Base-by-base conservation (phyloP, 2,888 invertebrate species). In the Plutella xylostella region DNA sequence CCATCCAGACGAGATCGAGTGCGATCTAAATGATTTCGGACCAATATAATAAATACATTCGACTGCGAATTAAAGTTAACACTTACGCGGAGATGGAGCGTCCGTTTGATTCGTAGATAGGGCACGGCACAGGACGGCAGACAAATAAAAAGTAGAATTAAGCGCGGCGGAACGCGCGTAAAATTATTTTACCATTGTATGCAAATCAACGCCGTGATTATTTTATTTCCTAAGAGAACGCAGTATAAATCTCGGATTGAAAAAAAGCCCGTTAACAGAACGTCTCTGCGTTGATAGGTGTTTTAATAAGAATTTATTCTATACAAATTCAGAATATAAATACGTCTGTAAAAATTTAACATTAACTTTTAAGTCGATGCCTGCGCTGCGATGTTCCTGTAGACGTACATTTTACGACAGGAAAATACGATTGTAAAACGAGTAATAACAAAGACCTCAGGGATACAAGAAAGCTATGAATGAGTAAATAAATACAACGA, bases 181-280 rank as follows among this genome's bases (percentile, higher is more conserved):
- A 83, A 83, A 83, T 83, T 83, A 83, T 83, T 82, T 83, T 82
- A 78, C 83, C 83, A 83, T 83, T 83, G 83, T 83, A 83, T 83
- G 83, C 83, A 83, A 83, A 83, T 83, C 72, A 58, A 70, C 65
- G 69, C 71, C 63, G 80, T 83, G 82, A 83, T 83, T 82, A 83
- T 83, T 83, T 83, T 83, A 83, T 83, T 83, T 82, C 77, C 79
- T 82, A 80, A 77, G 77, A 80, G 68, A 63, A 65, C 66, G 63
- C 72, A 72, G 70, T 77, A 82, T 83, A 82, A 82, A 82, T 82
- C 76, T 69, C 68, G 71, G 63, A 28, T 43, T 72, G 68, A 31
- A 68, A 77, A 78, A 76, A 73, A 73, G 67, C 62, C 59, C 61
- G 66, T 65, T 68, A 60, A 57, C 59, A 33, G 51, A 57, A 60